Conservation (phyloP, 2,113 vertebrate species). For the Cromileptes altivelis region DNA sequence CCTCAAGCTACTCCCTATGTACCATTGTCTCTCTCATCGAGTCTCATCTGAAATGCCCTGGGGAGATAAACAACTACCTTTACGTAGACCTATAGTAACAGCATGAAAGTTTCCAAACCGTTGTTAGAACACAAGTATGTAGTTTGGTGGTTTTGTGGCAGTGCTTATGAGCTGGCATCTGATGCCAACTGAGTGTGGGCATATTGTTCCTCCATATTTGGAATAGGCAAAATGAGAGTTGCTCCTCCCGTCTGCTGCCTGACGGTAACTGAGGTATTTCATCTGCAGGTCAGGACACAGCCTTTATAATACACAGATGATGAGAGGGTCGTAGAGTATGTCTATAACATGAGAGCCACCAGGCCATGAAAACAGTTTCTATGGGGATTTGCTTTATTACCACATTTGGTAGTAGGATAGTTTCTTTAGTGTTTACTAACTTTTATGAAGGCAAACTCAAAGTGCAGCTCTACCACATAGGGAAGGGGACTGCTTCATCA, state of each 20-base stretch:
- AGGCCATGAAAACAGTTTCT: not conserved
- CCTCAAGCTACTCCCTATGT: not conserved
- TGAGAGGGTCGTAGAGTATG: not conserved
- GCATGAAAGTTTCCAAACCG: not conserved
- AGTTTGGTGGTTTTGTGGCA: not conserved
- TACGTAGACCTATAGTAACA: not conserved
- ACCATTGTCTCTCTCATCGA: fast-evolving
- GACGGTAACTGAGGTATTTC: not conserved
- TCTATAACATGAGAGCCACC: too few relatives aligned
- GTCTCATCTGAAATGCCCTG: not conserved
- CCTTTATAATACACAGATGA: not conserved
- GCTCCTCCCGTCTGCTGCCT: not conserved
- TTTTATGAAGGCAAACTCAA: not conserved
- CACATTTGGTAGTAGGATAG: not conserved
- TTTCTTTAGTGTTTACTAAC: not conserved
- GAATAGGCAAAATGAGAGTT: not conserved
- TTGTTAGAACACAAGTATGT: constrained; percentile 3
- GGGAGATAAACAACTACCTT: not conserved
- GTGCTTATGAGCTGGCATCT: constrained; percentile 13
- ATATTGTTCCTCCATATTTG: constrained; percentile 39
- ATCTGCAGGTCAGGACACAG: not conserved
- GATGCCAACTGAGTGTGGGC: not conserved
- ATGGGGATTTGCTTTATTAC: too few relatives aligned
- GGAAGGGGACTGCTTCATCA: not conserved
- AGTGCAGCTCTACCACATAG: too few relatives aligned